phyloP scores from a whole-genome alignment of 2,888 invertebrate genomes.

The Trissolcus brochymenae region DNA sequence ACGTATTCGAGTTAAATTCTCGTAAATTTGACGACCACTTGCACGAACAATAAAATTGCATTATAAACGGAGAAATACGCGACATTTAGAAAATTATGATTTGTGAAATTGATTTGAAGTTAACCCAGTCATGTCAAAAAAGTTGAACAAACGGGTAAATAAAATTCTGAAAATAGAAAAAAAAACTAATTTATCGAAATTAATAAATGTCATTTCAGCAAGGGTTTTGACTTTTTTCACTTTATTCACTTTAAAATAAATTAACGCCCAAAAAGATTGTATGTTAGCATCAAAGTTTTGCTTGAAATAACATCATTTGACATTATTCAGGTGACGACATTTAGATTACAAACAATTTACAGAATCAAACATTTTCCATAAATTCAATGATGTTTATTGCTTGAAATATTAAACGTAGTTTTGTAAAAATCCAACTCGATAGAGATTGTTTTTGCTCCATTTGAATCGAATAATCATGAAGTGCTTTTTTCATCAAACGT shows the following conservation, averaged over 20 bases:
- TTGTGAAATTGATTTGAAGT: slow-evolving; percentile 1
- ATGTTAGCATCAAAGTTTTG: slow-evolving; percentile 74
- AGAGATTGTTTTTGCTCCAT: background rate
- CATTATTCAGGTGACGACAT: too few relatives aligned
- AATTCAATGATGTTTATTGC: background rate
- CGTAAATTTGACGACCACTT: slow-evolving; percentile 15
- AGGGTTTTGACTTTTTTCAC: too few relatives aligned
- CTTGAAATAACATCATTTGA: slow-evolving; percentile 37
- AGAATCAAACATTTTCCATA: too few relatives aligned
- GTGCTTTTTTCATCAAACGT: slow-evolving; percentile 13
- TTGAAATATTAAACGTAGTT: background rate
- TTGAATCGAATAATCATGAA: slow-evolving; percentile 13
- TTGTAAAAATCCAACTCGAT: too few relatives aligned
- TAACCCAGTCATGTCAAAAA: too few relatives aligned
- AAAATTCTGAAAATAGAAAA: background rate
- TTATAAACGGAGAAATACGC: slow-evolving; percentile 8
- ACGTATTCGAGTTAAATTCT: slow-evolving; percentile 11
- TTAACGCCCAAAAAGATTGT: slow-evolving; percentile 72
- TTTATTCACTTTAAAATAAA: slow-evolving; percentile 45
- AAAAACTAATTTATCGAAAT: background rate
- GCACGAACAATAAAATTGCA: slow-evolving; percentile 12
- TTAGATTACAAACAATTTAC: too few relatives aligned
- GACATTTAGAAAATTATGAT: slow-evolving; percentile 18
- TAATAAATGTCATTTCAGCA: background rate
- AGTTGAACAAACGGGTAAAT: slow-evolving; percentile 66